These are phyloP conservation scores for Lepilemur septentrionalis DNA, from an alignment of 2,797 vertebrate species.

Conservation along the genomic window DNA sequence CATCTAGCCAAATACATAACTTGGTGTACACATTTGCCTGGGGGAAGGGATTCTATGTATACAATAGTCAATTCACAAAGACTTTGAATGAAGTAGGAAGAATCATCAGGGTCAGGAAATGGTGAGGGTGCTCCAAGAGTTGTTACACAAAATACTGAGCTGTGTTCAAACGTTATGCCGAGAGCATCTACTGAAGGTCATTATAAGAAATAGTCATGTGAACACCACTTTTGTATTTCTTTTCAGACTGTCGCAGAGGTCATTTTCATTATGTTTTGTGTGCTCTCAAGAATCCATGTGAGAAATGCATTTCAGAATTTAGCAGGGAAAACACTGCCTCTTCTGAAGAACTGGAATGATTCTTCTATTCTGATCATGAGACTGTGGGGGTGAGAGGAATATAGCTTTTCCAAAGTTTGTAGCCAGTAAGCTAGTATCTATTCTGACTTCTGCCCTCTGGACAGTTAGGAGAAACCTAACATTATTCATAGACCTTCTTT, in stretches of 20 bases:
- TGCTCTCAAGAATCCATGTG: background rate
- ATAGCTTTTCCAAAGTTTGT: background rate
- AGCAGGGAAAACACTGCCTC: background rate
- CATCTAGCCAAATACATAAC: background rate
- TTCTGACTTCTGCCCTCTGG: slow-evolving; percentile 7
- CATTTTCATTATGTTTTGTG: background rate
- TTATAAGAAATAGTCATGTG: background rate
- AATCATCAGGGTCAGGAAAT: slow-evolving; percentile 1
- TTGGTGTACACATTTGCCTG: background rate
- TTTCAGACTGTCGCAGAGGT: background rate
- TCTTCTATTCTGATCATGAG: slow-evolving; percentile 20
- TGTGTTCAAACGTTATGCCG: background rate
- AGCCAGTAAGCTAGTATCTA: background rate
- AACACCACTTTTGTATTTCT: background rate
- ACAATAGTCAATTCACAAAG: background rate
- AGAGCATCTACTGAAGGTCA: background rate
- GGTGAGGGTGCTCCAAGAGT: background rate
- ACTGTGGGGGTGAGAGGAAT: background rate
- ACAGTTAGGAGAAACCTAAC: background rate
- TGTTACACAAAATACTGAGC: background rate
- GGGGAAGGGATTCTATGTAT: background rate
- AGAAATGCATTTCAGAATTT: background rate
- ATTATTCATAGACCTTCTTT: slow-evolving; percentile 17
- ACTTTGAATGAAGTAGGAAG: background rate
- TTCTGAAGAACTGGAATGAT: background rate